Evolutionary conservation across 2,113 vertebrate genomes (phyloP).

Genomic region (Burhinus bistriatus): DNA sequence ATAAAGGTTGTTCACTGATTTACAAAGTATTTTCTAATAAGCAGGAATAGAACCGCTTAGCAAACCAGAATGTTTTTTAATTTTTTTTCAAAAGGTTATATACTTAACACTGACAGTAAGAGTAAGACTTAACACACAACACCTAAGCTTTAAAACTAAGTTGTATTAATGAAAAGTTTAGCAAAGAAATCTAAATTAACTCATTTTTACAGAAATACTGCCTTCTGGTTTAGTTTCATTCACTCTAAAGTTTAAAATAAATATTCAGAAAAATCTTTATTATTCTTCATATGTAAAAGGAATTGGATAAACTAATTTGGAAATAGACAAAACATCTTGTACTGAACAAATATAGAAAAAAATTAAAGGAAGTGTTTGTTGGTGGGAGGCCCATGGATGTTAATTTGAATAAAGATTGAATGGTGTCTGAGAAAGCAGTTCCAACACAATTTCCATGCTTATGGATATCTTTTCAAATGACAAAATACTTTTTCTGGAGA

Average conservation of each 20-base stretch:
- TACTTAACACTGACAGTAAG: background rate
- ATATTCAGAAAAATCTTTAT: background rate
- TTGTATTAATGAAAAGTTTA: background rate
- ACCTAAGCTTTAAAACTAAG: background rate
- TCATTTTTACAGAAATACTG: background rate
- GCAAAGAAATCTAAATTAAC: background rate
- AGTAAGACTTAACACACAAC: background rate
- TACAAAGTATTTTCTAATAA: background rate
- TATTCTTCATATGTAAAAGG: background rate
- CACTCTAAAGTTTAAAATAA: background rate
- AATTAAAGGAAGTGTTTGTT: accelerated
- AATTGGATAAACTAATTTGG: background rate
- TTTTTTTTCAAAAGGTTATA: background rate
- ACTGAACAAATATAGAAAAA: background rate
- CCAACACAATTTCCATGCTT: background rate
- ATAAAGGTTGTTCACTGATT: background rate
- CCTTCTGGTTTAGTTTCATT: background rate
- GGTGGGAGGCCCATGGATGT: background rate
- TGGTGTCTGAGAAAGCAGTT: background rate
- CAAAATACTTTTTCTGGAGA: background rate
- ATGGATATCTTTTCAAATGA: background rate
- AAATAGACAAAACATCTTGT: background rate
- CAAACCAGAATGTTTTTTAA: background rate
- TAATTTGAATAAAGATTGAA: background rate
- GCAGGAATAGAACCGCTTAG: background rate